phyloP scores from a whole-genome alignment of 2,797 vertebrate species.

The Coregonus ussuriensis region DNA sequence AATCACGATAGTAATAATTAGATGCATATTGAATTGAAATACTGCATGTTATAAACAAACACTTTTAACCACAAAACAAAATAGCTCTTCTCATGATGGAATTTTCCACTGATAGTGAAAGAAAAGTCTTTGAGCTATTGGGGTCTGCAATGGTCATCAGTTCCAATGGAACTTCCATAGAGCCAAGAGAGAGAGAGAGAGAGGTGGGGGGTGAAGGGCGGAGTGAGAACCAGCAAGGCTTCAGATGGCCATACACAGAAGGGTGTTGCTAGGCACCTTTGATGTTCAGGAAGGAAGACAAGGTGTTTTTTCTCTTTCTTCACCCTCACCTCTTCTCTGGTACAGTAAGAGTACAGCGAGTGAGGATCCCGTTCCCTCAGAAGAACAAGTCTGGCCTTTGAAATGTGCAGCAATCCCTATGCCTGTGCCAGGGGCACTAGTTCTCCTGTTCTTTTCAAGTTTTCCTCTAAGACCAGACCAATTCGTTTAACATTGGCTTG shows the following conservation, averaged over 20 bases:
- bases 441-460: slow-evolving; percentile 68
- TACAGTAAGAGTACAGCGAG: slow-evolving; percentile 54
- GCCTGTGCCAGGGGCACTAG: slow-evolving; percentile 46
- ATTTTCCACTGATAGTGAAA: slow-evolving; percentile 51
- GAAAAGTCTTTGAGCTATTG: slow-evolving; percentile 22
- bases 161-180: slow-evolving; percentile 32
- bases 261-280: slow-evolving; percentile 68
- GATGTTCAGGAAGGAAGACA: slow-evolving; percentile 78
- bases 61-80: neutral
- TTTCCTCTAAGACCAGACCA: slow-evolving; percentile 46
- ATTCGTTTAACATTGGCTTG: slow-evolving; percentile 41
- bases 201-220: neutral
- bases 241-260: slow-evolving; percentile 70
- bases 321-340: slow-evolving; percentile 36
- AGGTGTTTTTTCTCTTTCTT: slow-evolving; percentile 60
- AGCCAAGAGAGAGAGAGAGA: slow-evolving; percentile 27
- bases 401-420: slow-evolving; percentile 67
- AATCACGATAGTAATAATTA: slow-evolving; percentile 7
- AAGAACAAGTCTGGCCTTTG: slow-evolving; percentile 76
- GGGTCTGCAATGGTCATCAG: slow-evolving; percentile 64
- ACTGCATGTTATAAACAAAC: neutral
- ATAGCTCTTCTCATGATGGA: slow-evolving; percentile 26
- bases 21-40: neutral
- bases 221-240: slow-evolving; percentile 57
- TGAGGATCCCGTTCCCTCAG: slow-evolving; percentile 69